Evolutionary conservation across 2,888 invertebrate species (phyloP).

Genomic region (Caenorhabditis doughertyi): DNA sequence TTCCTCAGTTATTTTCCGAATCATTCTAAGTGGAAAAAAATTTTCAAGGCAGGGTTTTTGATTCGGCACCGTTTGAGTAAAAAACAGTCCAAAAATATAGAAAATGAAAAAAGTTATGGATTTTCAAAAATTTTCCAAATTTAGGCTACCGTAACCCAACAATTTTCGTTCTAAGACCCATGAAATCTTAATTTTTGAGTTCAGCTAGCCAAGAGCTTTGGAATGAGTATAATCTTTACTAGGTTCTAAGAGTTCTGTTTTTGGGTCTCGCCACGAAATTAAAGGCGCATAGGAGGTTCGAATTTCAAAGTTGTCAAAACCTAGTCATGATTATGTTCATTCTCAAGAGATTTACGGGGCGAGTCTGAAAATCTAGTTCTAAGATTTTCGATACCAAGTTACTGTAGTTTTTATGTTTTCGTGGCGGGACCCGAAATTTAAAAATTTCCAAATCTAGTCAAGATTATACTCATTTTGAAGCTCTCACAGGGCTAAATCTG

Average conservation of each 20-base stretch:
- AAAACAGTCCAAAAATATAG: not conserved
- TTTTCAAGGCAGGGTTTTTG: too few relatives aligned
- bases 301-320: not conserved
- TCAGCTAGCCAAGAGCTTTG: not conserved
- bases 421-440: not conserved
- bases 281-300: not conserved
- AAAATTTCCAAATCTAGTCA: not conserved
- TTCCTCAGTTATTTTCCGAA: too few relatives aligned
- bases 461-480: not conserved
- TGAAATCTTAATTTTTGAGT: not conserved
- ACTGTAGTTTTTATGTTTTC: too few relatives aligned
- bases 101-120: not conserved
- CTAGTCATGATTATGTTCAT: not conserved
- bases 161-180: not conserved
- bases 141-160: not conserved
- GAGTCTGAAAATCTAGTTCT: not conserved
- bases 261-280: not conserved
- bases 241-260: not conserved
- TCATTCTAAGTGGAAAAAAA: too few relatives aligned
- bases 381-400: too few relatives aligned
- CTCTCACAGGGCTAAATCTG: too few relatives aligned
- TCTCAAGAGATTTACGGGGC: not conserved
- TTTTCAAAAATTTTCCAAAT: constrained; percentile 1
- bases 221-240: not conserved
- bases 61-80: too few relatives aligned